These are phyloP conservation scores for Pomatorhinus ruficollis DNA, from an alignment of 2,113 vertebrate genomes.

Conservation along the genomic window DNA sequence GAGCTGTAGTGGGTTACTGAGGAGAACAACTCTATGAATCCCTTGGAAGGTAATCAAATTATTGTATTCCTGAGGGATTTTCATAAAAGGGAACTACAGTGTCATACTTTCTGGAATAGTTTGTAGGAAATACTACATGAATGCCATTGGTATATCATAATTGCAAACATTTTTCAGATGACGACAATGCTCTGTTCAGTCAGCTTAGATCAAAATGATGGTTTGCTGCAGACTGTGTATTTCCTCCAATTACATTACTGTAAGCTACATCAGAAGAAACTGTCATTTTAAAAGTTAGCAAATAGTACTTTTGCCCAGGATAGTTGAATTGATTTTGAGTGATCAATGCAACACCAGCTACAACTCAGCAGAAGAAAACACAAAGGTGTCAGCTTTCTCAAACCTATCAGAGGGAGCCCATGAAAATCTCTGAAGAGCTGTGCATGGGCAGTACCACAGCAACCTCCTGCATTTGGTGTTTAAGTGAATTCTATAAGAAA, in stretches of 20 bases:
- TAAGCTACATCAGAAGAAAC: neutral
- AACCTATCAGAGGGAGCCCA: neutral
- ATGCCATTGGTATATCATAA: neutral
- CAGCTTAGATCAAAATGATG: neutral
- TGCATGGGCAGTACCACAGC: neutral
- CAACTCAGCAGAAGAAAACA: neutral
- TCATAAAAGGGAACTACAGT: neutral
- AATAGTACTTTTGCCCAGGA: neutral
- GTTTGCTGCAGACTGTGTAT: neutral
- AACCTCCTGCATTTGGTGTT: neutral
- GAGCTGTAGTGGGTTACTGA: neutral
- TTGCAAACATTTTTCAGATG: neutral
- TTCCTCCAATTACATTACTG: neutral
- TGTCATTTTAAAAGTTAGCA: neutral
- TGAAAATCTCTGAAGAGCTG: neutral
- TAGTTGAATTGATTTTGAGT: neutral
- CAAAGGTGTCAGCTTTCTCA: neutral
- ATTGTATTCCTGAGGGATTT: neutral
- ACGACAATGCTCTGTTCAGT: neutral
- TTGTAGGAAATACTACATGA: neutral
- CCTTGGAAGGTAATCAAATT: neutral
- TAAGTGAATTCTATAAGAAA: neutral
- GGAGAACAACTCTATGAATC: neutral
- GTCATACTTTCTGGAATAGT: neutral
- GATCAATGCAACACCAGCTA: neutral